A percentile compares a stretch with the other conserved stretches of the same genome.
Conservation (phyloP, 2,888 invertebrate genomes). For the Corbicula japonica region DNA sequence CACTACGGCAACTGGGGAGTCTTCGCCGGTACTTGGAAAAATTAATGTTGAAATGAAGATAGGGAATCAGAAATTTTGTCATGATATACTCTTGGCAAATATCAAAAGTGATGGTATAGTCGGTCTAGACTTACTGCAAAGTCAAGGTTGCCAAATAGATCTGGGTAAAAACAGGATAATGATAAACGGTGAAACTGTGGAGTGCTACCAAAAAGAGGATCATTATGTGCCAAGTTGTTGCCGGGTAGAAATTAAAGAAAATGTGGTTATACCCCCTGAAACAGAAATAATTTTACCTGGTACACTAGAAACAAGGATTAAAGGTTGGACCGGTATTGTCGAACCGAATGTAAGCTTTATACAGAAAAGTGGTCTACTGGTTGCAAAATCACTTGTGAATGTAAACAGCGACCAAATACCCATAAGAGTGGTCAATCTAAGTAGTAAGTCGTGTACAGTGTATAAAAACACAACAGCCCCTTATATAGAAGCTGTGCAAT, state of each 20-base stretch:
- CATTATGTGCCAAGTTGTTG: conserved; percentile 15
- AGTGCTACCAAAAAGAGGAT: no score
- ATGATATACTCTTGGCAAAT: conserved; percentile 7
- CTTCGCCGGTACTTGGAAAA: conserved; percentile 13
- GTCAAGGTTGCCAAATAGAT: no score
- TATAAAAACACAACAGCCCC: conserved; percentile 17
- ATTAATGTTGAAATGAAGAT: not conserved
- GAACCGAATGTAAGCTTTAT: conserved; percentile 17
- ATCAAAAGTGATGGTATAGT: conserved; percentile 3
- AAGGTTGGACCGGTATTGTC: not conserved
- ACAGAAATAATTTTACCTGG: conserved; percentile 31
- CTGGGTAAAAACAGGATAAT: no score
- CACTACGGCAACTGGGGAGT: conserved; percentile 39
- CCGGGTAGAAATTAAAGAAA: not conserved
- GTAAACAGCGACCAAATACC: conserved; percentile 23
- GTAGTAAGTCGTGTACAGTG: conserved; percentile 1
- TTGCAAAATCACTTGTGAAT: conserved; percentile 37
- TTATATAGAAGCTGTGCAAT: not conserved
- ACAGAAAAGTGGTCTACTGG: conserved; percentile 19
- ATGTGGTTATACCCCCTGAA: not conserved
- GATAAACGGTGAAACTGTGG: no score
- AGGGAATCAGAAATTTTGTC: not conserved
- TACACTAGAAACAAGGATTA: not conserved
- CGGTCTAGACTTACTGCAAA: no score
- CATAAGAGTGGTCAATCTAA: conserved; percentile 26